Evolutionary conservation across 2,888 invertebrate genomes (phyloP), one percentile per base, ranked within the genome.

Genomic region (Hypomecis atomaria): DNA sequence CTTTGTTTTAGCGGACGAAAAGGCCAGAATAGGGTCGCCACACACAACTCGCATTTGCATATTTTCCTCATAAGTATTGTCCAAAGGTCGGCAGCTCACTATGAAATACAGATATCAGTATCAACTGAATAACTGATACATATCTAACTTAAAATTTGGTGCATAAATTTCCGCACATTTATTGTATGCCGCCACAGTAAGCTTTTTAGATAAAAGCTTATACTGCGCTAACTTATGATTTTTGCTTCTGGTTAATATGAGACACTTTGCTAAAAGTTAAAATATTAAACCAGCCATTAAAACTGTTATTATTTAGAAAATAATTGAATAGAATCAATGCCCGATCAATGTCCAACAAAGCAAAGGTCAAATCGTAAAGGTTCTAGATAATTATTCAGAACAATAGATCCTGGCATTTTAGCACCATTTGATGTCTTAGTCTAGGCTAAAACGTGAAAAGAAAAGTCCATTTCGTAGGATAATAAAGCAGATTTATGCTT

Each of bases 21-120:
- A 79, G 76, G 77, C 70, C 71, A 69, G 62, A 62, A 52, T 60
- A 65, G 70, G 74, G 65, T 76, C 73, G 69, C 70, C 71, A 76
- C 75, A 75, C 69, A 72, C 67, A 69, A 66, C 69, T 71, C 67
- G 66, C 69, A 74, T 67, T 72, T 71, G 74, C 68, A 74, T 74
- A 74, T 69, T 72, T 74, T 56, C 60, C 57, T 71, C 62, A 66
- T 70, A 67, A 60, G 59, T 67, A 58, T 64, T 13, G 37, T 33
- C 13, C 65, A 61, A 66, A 55, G 57, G 62, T 56, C n/a, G 59
- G 56, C 47, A 49, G 38, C 66, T 63, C 56, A 11, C 54, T 49
- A 45, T 54, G 49, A 57, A 63, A 63, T 61, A 66, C 59, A 54
- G 56, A 62, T 53, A 23, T 23, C 23, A 23, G 23, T 23, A 23